Conservation (phyloP, 2,113 vertebrate species). For the Panthera uncia region DNA sequence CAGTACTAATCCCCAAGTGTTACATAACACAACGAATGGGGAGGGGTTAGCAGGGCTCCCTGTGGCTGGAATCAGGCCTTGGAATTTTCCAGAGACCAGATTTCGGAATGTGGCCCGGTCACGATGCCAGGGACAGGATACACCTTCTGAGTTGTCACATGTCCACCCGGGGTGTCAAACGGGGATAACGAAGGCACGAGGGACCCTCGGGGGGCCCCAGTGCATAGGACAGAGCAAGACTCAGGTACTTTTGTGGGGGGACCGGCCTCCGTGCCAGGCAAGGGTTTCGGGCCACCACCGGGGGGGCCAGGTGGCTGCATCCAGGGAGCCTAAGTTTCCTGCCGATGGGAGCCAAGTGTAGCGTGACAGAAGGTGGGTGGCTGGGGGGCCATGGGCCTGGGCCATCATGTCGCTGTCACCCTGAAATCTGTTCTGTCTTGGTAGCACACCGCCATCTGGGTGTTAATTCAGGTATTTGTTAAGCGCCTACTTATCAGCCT, state of each 20-base stretch:
- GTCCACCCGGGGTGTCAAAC: neutral
- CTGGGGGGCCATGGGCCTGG: neutral
- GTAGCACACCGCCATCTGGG: rapidly evolving
- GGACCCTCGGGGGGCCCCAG: too few relatives aligned
- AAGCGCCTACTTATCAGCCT: neutral
- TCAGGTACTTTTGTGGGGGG: neutral
- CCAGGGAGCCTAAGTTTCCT: neutral
- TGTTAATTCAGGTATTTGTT: too few relatives aligned
- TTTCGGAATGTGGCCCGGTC: neutral
- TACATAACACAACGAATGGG: slow-evolving; percentile 32
- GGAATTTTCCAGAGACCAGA: slow-evolving; percentile 73
- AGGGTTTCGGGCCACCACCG: neutral
- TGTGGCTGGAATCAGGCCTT: slow-evolving; percentile 48
- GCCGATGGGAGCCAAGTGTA: neutral
- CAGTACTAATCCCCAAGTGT: neutral
- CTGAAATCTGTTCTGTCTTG: neutral
- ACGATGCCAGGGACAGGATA: neutral
- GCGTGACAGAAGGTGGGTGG: neutral
- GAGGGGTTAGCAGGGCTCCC: slow-evolving; percentile 8
- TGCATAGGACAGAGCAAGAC: neutral
- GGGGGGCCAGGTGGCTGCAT: neutral
- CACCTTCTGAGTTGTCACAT: neutral
- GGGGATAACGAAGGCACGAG: neutral
- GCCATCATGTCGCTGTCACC: rapidly evolving
- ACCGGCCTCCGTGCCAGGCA: neutral